Conservation (phyloP, 2,113 vertebrate genomes). For the Psilopsiagon aymara region DNA sequence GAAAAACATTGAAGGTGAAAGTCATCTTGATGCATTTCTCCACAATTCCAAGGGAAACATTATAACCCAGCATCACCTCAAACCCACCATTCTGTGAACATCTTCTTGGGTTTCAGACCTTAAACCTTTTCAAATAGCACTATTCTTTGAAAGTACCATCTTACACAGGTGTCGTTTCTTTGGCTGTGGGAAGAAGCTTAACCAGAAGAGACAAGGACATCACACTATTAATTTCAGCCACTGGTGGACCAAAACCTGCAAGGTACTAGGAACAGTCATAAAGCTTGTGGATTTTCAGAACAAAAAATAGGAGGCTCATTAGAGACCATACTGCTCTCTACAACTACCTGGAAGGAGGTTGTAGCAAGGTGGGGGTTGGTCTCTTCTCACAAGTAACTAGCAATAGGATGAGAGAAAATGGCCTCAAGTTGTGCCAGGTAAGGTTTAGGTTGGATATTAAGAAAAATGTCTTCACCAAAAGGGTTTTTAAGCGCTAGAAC, state of each 20-base stretch:
- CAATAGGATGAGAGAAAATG: accelerated
- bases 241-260: not conserved
- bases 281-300: not conserved
- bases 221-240: not conserved
- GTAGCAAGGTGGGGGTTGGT: accelerated
- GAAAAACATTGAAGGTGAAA: not conserved
- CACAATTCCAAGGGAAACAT: not conserved
- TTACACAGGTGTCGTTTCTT: no score
- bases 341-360: not conserved
- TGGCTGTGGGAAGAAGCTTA: not conserved
- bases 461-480: not conserved
- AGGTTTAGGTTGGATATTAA: not conserved
- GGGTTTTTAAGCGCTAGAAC: not conserved
- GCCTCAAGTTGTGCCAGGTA: not conserved
- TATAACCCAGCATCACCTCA: not conserved
- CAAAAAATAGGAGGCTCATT: not conserved
- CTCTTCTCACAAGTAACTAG: not conserved
- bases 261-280: not conserved
- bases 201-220: not conserved
- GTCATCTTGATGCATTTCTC: not conserved
- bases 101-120: not conserved
- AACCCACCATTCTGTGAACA: not conserved
- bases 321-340: not conserved
- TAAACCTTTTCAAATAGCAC: not conserved
- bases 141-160: accelerated